Evolutionary conservation across 2,888 invertebrate species (phyloP).

Genomic region (Zele albiditarsus): DNA sequence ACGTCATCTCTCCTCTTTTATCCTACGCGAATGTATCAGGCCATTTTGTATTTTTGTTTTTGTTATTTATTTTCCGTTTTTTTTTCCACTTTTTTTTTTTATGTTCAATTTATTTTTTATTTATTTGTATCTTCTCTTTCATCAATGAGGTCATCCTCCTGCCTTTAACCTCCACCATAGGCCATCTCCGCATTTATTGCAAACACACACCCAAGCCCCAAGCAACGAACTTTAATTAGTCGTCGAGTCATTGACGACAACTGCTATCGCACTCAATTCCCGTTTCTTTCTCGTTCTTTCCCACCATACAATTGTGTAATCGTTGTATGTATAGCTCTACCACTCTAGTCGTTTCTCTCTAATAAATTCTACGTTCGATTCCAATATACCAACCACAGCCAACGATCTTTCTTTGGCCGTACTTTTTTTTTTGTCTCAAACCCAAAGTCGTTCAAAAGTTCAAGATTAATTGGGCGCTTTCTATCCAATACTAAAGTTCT

Average conservation of each 20-base stretch:
- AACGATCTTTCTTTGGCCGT: constrained; percentile 13
- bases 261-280: constrained; percentile 24
- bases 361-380: constrained; percentile 42
- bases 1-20: constrained; percentile 27
- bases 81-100: constrained; percentile 9
- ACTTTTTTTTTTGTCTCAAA: constrained; percentile 27
- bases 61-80: constrained; percentile 18
- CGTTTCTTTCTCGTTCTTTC: constrained; percentile 18
- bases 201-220: constrained; percentile 40
- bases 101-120: not conserved
- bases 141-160: constrained; percentile 13
- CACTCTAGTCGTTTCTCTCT: constrained; percentile 14
- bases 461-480: constrained; percentile 23
- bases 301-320: not conserved
- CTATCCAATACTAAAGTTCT: constrained; percentile 9
- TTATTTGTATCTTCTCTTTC: constrained; percentile 34
- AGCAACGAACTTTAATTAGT: constrained; percentile 59
- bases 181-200: constrained; percentile 35
- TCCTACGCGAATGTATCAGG: constrained; percentile 11
- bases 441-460: constrained; percentile 22
- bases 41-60: constrained; percentile 2
- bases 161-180: not conserved
- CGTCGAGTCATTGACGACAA: constrained; percentile 46
- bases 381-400: constrained; percentile 7
- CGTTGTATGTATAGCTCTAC: constrained; percentile 4